phyloP scores from a whole-genome alignment of 2,797 vertebrate species.

The Halcyon smyrnensis region DNA sequence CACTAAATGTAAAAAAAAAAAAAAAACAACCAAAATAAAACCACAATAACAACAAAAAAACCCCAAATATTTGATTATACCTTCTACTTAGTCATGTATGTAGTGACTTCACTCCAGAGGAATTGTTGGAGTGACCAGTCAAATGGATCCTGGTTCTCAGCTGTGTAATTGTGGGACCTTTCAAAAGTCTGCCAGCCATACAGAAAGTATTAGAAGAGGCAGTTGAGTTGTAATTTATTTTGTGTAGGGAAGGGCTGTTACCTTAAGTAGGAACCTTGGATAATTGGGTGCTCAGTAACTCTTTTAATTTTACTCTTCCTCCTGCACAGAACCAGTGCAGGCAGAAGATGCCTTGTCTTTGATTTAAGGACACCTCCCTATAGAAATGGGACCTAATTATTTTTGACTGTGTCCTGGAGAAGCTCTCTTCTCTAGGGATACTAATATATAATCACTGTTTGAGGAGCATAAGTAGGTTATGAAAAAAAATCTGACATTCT shows the following conservation, averaged over 20 bases:
- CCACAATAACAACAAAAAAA: no score
- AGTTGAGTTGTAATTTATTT: neutral
- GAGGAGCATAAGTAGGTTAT: neutral
- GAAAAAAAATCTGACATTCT: neutral
- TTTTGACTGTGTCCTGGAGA: neutral
- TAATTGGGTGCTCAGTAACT: neutral
- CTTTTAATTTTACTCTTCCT: neutral
- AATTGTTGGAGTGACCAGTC: neutral
- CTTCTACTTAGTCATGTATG: accelerated
- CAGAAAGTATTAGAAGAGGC: neutral
- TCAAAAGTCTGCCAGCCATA: neutral
- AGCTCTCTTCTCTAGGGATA: accelerated
- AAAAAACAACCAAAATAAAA: no score
- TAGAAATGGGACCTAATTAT: neutral
- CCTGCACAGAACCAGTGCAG: neutral
- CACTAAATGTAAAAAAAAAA: neutral
- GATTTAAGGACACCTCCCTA: neutral
- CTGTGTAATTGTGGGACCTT: neutral
- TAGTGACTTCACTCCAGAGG: neutral
- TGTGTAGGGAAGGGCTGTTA: neutral
- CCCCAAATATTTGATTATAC: neutral
- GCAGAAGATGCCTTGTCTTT: neutral
- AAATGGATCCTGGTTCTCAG: neutral
- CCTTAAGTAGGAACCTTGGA: neutral
- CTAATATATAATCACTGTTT: neutral